Evolutionary conservation across 1,140 invertebrate genomes (phyloP), one percentile per base, ranked within the genome.

Genomic region (Drosophila hydei): DNA sequence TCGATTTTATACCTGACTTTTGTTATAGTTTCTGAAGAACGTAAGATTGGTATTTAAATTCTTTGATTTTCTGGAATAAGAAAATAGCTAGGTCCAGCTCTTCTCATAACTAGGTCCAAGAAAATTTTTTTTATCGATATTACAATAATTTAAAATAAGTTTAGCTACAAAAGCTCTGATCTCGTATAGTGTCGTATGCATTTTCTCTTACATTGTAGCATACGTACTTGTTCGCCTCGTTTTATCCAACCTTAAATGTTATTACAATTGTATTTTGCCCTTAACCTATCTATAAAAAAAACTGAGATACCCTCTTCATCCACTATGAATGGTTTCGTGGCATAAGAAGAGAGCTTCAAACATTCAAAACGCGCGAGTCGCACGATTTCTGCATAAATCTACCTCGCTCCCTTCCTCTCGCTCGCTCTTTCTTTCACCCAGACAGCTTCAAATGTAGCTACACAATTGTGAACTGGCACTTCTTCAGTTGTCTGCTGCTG

Each of bases 351-450:
- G 38, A 2, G 38, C 38, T 16, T 8, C 23, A 45, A 47, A n/a
- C 48, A 33, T 16, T 25, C 14, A 16, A n/a, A 30, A 8, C 23
- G 16, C n/a, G 27, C 48, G 36, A 63, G 51, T 38, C 65, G 33
- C 18, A 38, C 52, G 68, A 52, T 72, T 73, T 68, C 56, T 73
- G 63, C 61, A 65, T 65, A 45, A 36, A 71, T 16, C 38, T 16
- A 1, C n/a, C n/a, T 40, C 38, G 0, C 38, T 14, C 38, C 9
- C 33, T 23, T 3, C 7, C 38, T 7, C 4, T 42, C 1, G 2
- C 38, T 0, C 38, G 16, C n/a, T 16, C 38, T n/a, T 1, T 40
- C 38, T 16, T 14, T 16, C 25, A 23, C 36, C 9, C 33, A 4
- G 16, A 1, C 51, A 56, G 30, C 61, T 58, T 55, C 68, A 40